Percentiles rank a stretch among this genome's conserved stretches.
Evolutionary conservation across 2,888 invertebrate genomes (phyloP).

Genomic region (Mythimna pallens): DNA sequence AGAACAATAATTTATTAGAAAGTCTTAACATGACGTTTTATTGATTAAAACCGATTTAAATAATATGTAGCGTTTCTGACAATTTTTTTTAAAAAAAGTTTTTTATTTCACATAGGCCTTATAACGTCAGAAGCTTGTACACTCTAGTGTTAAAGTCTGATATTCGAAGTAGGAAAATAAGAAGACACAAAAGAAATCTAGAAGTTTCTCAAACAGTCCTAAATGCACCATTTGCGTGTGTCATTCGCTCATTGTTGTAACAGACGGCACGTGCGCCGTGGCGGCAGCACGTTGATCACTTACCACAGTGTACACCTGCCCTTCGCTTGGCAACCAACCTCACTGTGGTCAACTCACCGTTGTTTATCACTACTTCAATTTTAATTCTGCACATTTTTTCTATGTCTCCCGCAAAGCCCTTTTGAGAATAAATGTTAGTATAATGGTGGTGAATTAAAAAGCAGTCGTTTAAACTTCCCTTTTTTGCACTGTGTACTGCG

Average conservation of each 20-base stretch:
- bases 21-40: not conserved
- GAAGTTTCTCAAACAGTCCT: constrained; percentile 32
- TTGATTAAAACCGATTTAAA: not conserved
- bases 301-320: constrained; percentile 46
- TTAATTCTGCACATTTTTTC: constrained; percentile 19
- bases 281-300: constrained; percentile 45
- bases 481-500: not conserved
- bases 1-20: constrained; percentile 3
- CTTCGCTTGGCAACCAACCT: constrained; percentile 36
- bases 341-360: constrained; percentile 51
- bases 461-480: not conserved
- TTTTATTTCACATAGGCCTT: too few relatives aligned
- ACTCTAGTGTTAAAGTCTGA: not conserved
- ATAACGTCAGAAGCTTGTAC: too few relatives aligned
- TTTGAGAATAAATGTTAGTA: constrained; percentile 8
- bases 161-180: not conserved
- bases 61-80: not conserved
- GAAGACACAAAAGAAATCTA: not conserved
- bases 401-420: not conserved
- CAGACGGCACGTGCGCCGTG: constrained; percentile 42
- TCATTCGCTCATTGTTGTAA: constrained; percentile 55
- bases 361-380: constrained; percentile 37
- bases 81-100: too few relatives aligned
- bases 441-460: not conserved
- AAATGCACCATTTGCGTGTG: constrained; percentile 17